These are phyloP conservation scores for Poecile montanus DNA, from an alignment of 2,797 vertebrate genomes.

Conservation along the genomic window DNA sequence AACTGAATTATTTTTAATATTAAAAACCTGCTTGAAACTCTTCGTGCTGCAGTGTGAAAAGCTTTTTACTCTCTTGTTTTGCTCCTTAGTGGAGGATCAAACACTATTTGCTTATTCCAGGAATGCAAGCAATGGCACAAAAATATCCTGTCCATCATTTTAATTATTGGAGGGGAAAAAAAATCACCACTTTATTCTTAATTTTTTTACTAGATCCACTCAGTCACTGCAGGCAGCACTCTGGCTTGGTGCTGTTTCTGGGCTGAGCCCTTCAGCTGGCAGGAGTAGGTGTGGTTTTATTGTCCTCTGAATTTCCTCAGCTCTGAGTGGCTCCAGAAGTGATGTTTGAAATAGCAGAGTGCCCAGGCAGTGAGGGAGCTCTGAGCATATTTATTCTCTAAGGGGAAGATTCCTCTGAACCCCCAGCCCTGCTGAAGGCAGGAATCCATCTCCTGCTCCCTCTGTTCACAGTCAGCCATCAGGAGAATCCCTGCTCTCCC, in stretches of 20 bases:
- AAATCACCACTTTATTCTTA: neutral
- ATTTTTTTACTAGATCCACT: neutral
- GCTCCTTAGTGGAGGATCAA: neutral
- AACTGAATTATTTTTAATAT: neutral
- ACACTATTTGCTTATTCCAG: neutral
- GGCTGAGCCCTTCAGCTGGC: neutral
- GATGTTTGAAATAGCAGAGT: neutral
- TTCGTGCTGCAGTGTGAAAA: neutral
- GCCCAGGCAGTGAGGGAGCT: neutral
- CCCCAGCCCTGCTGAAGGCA: neutral
- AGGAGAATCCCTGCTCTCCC: neutral
- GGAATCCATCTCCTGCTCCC: neutral
- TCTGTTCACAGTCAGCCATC: neutral
- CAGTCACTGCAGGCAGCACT: neutral
- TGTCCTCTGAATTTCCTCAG: neutral
- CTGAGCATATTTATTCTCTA: neutral
- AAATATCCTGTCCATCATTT: neutral
- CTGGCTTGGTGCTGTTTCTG: neutral
- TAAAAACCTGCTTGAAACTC: neutral
- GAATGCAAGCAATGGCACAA: neutral
- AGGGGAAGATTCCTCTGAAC: neutral
- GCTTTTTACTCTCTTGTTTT: neutral
- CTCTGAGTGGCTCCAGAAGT: neutral
- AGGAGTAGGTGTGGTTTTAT: neutral
- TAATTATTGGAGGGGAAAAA: accelerated